A percentile compares a stretch with the other conserved stretches of the same genome.
These are phyloP conservation scores for Anomalospiza imberbis DNA, from an alignment of 2,797 vertebrate genomes.

Conservation along the genomic window DNA sequence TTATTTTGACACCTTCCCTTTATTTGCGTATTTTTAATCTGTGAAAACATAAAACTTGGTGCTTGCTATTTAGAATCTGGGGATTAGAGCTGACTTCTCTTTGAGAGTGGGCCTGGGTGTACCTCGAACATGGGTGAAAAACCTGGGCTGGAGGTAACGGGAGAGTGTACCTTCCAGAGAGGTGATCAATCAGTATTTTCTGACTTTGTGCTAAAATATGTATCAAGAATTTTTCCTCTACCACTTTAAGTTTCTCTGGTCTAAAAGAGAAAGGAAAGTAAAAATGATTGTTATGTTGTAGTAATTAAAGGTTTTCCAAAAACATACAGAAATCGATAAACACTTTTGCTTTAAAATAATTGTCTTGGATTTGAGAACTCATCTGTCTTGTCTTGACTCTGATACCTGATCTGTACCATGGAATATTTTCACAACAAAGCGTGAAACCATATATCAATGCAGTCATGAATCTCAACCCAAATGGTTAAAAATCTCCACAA, in stretches of 20 bases:
- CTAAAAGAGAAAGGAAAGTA: background rate
- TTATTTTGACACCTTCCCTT: slow-evolving; percentile 47
- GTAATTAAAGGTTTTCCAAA: background rate
- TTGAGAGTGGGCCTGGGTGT: background rate
- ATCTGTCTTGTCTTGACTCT: background rate
- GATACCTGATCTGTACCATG: background rate
- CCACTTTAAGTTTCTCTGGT: background rate
- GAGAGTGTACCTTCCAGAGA: too few species aligned
- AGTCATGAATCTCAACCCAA: background rate
- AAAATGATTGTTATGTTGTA: background rate
- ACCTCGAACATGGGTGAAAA: background rate
- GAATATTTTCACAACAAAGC: background rate
- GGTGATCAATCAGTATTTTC: background rate
- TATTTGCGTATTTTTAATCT: slow-evolving; percentile 40
- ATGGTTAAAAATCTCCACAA: background rate
- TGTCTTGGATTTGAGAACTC: background rate
- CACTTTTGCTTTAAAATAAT: background rate
- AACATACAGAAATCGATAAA: background rate
- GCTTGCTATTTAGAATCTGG: background rate
- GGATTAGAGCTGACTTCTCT: background rate
- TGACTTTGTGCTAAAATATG: background rate
- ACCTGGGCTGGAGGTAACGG: background rate
- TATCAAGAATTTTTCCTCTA: background rate
- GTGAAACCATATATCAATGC: background rate
- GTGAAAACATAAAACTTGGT: background rate